Conservation (phyloP, 2,888 invertebrate species). For the Sinotaia quadrata region DNA sequence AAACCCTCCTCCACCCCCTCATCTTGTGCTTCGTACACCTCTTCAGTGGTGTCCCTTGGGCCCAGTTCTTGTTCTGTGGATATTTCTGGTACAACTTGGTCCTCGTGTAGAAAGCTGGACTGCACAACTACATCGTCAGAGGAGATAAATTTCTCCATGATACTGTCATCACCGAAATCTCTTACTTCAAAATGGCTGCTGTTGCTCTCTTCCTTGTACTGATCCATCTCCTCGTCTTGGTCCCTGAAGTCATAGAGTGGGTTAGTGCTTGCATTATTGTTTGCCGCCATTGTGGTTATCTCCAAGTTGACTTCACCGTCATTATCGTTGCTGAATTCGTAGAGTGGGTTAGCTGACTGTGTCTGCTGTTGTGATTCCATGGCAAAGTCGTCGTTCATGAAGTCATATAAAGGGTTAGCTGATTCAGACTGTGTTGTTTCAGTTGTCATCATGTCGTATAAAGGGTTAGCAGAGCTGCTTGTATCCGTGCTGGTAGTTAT, state of each 20-base stretch:
- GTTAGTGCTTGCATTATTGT: constrained; percentile 17
- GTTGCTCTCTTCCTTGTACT: background rate
- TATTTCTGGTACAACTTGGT: constrained; percentile 18
- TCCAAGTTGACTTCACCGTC: background rate
- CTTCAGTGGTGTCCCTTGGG: constrained; percentile 3
- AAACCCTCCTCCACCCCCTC: constrained; percentile 26
- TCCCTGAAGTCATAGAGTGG: constrained; percentile 29
- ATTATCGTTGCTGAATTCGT: constrained; percentile 1
- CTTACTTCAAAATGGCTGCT: too few relatives aligned
- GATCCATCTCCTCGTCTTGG: background rate
- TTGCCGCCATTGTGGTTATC: background rate
- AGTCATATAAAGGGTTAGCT: constrained; percentile 40
- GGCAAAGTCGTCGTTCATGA: constrained; percentile 33
- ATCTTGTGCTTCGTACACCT: background rate
- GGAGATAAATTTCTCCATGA: constrained; percentile 9
- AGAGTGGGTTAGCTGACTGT: constrained; percentile 26
- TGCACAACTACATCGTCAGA: constrained; percentile 9
- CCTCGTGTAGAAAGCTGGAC: constrained; percentile 4
- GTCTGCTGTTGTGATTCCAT: background rate
- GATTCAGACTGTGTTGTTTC: constrained; percentile 11
- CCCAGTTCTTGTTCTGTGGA: background rate
- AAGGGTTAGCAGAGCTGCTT: constrained; percentile 18
- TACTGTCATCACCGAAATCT: too few relatives aligned
- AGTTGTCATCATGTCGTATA: constrained; percentile 17
- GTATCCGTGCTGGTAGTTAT: constrained; percentile 22